These are phyloP conservation scores for Clusia tigrina DNA, from an alignment of 2,888 invertebrate genomes.

Conservation along the genomic window DNA sequence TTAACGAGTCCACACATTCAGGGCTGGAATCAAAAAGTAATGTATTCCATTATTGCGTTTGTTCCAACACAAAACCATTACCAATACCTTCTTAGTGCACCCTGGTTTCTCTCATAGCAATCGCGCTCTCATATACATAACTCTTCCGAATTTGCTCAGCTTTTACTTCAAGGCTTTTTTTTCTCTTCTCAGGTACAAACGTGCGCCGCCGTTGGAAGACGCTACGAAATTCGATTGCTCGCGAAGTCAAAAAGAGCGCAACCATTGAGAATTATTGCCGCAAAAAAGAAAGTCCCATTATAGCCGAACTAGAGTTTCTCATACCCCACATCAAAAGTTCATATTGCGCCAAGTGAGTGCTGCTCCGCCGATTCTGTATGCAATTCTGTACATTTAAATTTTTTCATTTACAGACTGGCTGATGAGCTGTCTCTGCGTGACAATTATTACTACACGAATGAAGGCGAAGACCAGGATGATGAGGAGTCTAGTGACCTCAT, in stretches of 20 bases:
- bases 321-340: conserved; percentile 37
- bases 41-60: no score
- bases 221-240: conserved; percentile 38
- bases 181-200: conserved; percentile 32
- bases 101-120: no score
- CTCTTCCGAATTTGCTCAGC: no score
- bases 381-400: neutral
- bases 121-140: no score
- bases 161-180: no score
- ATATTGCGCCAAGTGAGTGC: conserved; percentile 37
- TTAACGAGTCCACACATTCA: no score
- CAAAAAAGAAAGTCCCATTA: conserved; percentile 34
- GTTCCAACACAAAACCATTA: no score
- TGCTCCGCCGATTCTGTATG: neutral
- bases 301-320: conserved; percentile 38
- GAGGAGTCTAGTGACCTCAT: conserved; percentile 27
- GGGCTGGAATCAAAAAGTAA: no score
- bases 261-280: conserved; percentile 27
- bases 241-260: conserved; percentile 36
- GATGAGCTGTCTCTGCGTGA: conserved; percentile 32
- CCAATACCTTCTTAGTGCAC: no score
- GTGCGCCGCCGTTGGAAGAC: conserved; percentile 44
- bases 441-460: conserved; percentile 11
- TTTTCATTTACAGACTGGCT: conserved; percentile 27
- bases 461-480: conserved; percentile 9